Evolutionary conservation across 2,888 invertebrate genomes (phyloP), one percentile per base, ranked within the genome.

Genomic region (Patella caerulea): DNA sequence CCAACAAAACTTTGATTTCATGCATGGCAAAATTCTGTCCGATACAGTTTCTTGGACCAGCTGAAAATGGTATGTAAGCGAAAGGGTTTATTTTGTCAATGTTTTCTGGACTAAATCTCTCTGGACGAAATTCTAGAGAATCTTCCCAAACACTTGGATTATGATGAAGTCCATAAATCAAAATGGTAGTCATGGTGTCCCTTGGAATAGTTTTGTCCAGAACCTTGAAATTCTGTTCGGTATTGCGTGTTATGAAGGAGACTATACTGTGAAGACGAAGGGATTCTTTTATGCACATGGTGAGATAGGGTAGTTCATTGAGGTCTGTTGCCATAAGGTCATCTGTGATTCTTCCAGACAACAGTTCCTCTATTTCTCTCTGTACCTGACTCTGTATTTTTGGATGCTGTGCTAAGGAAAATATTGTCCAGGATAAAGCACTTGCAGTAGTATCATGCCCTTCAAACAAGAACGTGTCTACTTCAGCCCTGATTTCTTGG

Each of bases 1-100:
- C 86, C 29, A 88, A 19, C 2, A 85, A 79, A 4, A 84, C 82
- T 81, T 88, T 88, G 83, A 87, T 84, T 75, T 87, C 88, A 80
- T 88, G 78, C 86, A 88, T 84, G 15, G 88, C 88, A 83, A 88
- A 88, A 56, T 84, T 82, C 76, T 88, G 88, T 9, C 88, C 88
- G 71, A 88, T 88, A 76, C 88, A 88, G 73, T 88, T 88, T 54
- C 85, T 82, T 55, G 88, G 88, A 45, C 88, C 88, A 14, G 88
- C 88, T 19, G 88, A 87, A 75, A 88, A 88, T 7, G 88, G 88
- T 1, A 88, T 79, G 78, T 82, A 88, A 14, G 81, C 79, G 78
- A 79, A 87, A 19, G 84, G 78, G 71, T 88, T 86, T 75, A 82
- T 83, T 52, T 85, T 83, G 14, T 82, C 83, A 11, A 82, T 76